A percentile compares a stretch with the other conserved stretches of the same genome.
phyloP scores from a whole-genome alignment of 2,797 vertebrate species.

The Hypotaenidia okinawae region DNA sequence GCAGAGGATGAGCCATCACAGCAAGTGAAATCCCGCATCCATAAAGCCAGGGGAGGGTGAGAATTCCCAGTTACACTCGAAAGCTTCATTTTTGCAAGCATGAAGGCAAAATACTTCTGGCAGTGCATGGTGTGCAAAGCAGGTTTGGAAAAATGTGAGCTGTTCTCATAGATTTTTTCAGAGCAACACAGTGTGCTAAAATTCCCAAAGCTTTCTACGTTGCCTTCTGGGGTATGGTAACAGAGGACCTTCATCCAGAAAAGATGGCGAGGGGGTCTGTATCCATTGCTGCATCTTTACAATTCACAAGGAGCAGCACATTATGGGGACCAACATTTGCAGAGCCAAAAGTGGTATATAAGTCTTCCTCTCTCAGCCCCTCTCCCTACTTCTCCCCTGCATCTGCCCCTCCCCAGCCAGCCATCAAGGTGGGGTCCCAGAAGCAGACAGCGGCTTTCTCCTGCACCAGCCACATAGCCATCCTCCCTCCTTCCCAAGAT shows the following conservation, averaged over 20 bases:
- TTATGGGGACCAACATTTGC: not conserved
- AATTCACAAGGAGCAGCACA: not conserved
- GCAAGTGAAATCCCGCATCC: not conserved
- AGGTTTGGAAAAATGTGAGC: not conserved
- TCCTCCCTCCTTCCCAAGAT: fast-evolving
- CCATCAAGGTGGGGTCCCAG: not conserved
- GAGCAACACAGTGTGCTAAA: fast-evolving
- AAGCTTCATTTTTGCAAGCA: not conserved
- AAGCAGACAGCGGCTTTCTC: not conserved
- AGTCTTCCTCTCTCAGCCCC: fast-evolving
- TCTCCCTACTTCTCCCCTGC: fast-evolving
- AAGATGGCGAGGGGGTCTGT: not conserved
- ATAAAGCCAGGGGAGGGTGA: not conserved
- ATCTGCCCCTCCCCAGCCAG: not conserved
- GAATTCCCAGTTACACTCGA: not conserved
- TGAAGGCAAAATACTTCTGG: not conserved
- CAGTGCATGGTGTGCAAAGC: not conserved
- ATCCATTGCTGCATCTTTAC: not conserved
- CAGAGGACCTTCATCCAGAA: not conserved
- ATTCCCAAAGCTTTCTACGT: not conserved
- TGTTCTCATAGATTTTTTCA: not conserved
- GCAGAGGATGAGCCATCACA: not conserved
- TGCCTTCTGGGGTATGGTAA: not conserved
- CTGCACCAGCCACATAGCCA: not conserved
- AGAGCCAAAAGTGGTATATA: not conserved